phyloP scores from a whole-genome alignment of 2,888 invertebrate species.

The Argynnis bischoffii region DNA sequence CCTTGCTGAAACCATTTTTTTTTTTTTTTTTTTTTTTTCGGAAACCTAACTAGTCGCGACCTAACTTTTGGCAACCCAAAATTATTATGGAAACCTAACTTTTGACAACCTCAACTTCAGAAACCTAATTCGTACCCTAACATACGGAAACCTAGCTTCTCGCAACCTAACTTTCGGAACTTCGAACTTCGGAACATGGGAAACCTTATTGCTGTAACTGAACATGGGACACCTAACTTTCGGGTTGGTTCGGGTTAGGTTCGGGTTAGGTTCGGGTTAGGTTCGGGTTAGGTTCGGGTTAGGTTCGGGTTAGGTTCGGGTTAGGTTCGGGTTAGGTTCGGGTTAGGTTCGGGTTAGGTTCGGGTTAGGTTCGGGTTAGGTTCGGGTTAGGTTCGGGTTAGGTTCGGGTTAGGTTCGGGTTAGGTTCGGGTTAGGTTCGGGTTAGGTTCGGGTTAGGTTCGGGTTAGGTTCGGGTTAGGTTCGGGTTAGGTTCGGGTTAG shows the following conservation, averaged over 20 bases:
- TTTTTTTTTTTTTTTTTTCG: no score
- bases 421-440: constrained; percentile 46
- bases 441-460: constrained; percentile 47
- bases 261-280: constrained; percentile 36
- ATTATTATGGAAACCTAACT: no score
- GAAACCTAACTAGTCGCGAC: no score
- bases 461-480: constrained; percentile 45
- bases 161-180: no score
- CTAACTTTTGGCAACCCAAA: no score
- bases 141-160: no score
- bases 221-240: no score
- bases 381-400: constrained; percentile 46
- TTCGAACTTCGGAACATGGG: no score
- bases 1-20: no score
- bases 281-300: constrained; percentile 34
- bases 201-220: no score
- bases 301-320: constrained; percentile 41
- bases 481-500: constrained; percentile 44
- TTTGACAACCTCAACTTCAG: no score
- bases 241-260: constrained; percentile 12
- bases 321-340: constrained; percentile 35
- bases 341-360: constrained; percentile 39
- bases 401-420: constrained; percentile 46
- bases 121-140: no score
- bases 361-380: constrained; percentile 40